Evolutionary conservation across 2,797 vertebrate species (phyloP), one percentile per base, ranked within the genome.

Genomic region (Agapornis canus): DNA sequence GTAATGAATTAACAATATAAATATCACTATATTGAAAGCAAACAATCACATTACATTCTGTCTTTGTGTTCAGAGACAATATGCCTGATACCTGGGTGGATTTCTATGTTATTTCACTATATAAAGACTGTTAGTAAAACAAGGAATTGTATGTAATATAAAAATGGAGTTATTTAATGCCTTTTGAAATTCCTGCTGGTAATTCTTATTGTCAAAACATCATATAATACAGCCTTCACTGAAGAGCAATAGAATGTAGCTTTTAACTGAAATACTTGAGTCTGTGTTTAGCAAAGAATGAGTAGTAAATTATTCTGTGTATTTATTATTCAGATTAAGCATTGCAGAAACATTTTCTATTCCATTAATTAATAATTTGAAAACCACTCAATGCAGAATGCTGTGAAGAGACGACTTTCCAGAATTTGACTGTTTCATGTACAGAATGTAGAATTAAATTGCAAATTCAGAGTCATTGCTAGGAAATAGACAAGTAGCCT

Each of bases 331-430:
- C 89, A 88, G 66, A 92, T 93, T 82, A 92, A 88, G 82, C 71
- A 86, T 86, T 92, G 43, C 60, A 93, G 75, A 86, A 94, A 89
- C 76, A 92, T 80, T 94, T 92, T 47, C 75, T 90, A 66, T 82
- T 94, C 78, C 83, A 87, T 94, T 93, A 96, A 94, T 95, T 95
- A 94, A 92, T 95, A 81, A 96, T 95, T 57, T 84, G 51, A 91
- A 91, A 90, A 80, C 52, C 69, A 77, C 43, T 90, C 59, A 77
- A 60, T 21, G 15, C 63, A 94, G 79, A 95, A 73, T 92, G 37
- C 59, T 73, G 59, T 37, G 54, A 86, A 92, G 72, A 92, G 54
- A 49, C 54, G 73, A 49, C 9, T 51, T 66, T 92, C 92, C 86
- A 22, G 42, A 95, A 86, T 89, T 42, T 52, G 11, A 92, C 48